Base-by-base conservation (phyloP, 1,140 invertebrate genomes). In the Drosophila lini region DNA sequence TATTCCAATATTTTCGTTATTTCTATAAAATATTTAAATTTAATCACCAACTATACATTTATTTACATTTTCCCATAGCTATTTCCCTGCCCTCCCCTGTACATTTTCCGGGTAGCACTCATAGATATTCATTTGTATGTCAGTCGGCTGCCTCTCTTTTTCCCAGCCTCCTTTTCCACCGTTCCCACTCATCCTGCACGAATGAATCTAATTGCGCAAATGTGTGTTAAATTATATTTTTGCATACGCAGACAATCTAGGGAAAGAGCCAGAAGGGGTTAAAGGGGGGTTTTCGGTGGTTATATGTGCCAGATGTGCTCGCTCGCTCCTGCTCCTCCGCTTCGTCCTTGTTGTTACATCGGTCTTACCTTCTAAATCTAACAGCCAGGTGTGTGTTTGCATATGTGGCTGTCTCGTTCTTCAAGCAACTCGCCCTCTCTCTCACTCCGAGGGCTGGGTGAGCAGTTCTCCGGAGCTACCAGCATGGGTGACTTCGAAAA, bases 151-250 rank as follows among this genome's bases (percentile, higher is more conserved):
- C 56, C 42, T 56, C 45, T 22, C 61, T 13, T 68, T 52, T 68
- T 34, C 61, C 57, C 45, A 42, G 52, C 40, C 44, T 60, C 38
- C 7, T 22, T 34, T 69, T 50, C 22, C 38, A 19, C 47, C 60
- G 9, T 22, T 61, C 22, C 57, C 69, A 53, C 55, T 76, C 62
- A 40, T 78, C 47, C 76, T 73, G 83, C 83, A 88, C 83, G 83
- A 88, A 88, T 88, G 84, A 88, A 89, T 88, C 80, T 88, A 88
- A 88, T 88, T 89, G 83, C 83, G 83, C 83, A 88, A 88, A 88
- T 88, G 84, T 88, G 83, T 88, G 83, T 88, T 88, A 88, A 88
- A 88, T 88, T 88, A 88, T 88, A 88, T 88, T 88, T 88, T 88
- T 88, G 83, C 83, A 88, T 88, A 89, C 83, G 68, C 84, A 86